Percentiles rank a stretch among this genome's conserved stretches.
phyloP scores from a whole-genome alignment of 2,113 vertebrate genomes.

The Heterocephalus glaber region DNA sequence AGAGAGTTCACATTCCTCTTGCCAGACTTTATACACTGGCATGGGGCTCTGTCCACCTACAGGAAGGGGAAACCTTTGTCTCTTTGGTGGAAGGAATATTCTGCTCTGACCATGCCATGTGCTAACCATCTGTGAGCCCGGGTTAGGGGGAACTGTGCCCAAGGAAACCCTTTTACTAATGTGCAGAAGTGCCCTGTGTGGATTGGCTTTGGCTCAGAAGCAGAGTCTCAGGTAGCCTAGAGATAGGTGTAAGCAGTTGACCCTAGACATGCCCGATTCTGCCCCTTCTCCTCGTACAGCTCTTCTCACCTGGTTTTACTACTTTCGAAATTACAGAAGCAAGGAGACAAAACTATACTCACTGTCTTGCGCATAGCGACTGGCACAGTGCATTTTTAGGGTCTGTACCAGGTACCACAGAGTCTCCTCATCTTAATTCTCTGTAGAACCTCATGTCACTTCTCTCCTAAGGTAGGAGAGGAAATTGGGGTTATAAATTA shows the following conservation, averaged over 20 bases:
- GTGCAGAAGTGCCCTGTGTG: not conserved
- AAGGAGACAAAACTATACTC: not conserved
- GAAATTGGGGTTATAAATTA: conserved; percentile 46
- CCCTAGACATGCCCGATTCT: not conserved
- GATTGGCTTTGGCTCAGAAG: not conserved
- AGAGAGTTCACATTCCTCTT: not conserved
- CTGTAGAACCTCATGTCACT: not conserved
- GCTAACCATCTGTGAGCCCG: not conserved
- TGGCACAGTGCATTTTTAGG: not conserved
- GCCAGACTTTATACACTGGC: not conserved
- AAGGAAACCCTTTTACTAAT: not conserved
- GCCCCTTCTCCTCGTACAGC: not conserved
- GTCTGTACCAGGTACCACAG: not conserved
- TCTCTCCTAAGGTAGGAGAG: not conserved
- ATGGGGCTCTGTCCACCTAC: not conserved
- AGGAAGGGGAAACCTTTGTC: not conserved
- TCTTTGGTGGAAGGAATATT: not conserved
- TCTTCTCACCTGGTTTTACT: not conserved
- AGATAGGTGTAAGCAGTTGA: not conserved
- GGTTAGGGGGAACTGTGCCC: not conserved
- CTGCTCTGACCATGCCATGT: not conserved
- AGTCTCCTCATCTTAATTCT: not conserved
- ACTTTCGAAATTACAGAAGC: not conserved
- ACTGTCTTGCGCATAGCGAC: not conserved
- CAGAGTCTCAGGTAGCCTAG: not conserved